phyloP scores from a whole-genome alignment of 1,140 invertebrate species.

The Drosophila burlai region DNA sequence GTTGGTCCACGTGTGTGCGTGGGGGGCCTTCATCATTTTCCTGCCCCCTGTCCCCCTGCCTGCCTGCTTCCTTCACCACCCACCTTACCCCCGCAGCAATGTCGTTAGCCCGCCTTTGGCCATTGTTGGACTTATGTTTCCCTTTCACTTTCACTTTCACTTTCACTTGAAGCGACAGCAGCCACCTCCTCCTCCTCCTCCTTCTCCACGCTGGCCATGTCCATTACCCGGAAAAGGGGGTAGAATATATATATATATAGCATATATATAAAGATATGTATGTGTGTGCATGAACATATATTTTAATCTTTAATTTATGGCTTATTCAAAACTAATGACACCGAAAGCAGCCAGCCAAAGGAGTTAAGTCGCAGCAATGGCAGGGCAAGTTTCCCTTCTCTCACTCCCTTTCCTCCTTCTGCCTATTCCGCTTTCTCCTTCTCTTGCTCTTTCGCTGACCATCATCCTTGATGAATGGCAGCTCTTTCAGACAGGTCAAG shows the following conservation, averaged over 20 bases:
- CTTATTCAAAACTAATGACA: conserved; percentile 83
- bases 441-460: neutral
- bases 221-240: conserved; percentile 46
- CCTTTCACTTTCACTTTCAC: conserved; percentile 65
- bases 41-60: conserved; percentile 1
- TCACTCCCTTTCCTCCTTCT: neutral
- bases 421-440: neutral
- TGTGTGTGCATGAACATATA: conserved; percentile 31
- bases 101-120: conserved; percentile 72
- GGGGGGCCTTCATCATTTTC: conserved; percentile 35
- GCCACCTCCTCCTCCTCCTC: neutral
- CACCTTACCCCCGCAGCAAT: conserved; percentile 11
- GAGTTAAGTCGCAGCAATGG: conserved; percentile 11
- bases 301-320: conserved; percentile 83
- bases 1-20: conserved; percentile 56
- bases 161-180: conserved; percentile 21
- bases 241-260: conserved; percentile 32
- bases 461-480: conserved; percentile 33
- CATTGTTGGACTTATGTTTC: conserved; percentile 75
- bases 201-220: conserved; percentile 27
- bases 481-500: conserved; percentile 26
- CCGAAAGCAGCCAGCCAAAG: conserved; percentile 64
- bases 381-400: neutral
- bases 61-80: neutral
- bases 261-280: conserved; percentile 16